Conservation (phyloP, 2,888 invertebrate genomes). For the Mythimna albipuncta region DNA sequence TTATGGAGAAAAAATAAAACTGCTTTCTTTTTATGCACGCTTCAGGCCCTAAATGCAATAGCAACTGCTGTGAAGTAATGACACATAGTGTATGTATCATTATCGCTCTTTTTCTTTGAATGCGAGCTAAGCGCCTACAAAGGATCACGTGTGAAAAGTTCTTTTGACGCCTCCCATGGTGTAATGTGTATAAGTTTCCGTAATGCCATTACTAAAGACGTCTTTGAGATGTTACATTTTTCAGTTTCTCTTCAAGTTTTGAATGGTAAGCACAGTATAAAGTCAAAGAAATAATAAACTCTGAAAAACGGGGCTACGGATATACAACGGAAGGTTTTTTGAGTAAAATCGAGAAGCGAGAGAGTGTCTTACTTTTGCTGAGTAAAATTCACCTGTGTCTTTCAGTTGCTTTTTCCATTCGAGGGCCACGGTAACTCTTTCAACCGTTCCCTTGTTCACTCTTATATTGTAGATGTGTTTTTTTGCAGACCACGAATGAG, state of each 20-base stretch:
- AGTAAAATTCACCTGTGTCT: too few relatives aligned
- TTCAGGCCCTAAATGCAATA: slow-evolving; percentile 3
- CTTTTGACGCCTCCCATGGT: slow-evolving; percentile 26
- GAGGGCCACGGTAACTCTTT: too few relatives aligned
- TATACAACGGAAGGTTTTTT: neutral
- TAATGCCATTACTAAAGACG: neutral
- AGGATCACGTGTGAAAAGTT: slow-evolving; percentile 23
- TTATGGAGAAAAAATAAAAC: neutral
- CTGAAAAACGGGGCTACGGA: neutral
- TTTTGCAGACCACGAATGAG: too few relatives aligned
- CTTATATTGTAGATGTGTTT: too few relatives aligned
- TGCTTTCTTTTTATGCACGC: neutral
- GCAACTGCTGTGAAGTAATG: slow-evolving; percentile 16
- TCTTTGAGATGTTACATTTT: neutral
- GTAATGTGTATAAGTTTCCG: neutral
- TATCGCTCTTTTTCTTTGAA: slow-evolving; percentile 37
- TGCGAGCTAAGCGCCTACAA: slow-evolving; percentile 15
- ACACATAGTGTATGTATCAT: slow-evolving; percentile 36
- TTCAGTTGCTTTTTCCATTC: too few relatives aligned
- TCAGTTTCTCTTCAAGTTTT: neutral
- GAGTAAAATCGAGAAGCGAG: too few relatives aligned
- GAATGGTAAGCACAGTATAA: neutral
- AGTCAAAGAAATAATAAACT: neutral
- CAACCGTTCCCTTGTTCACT: too few relatives aligned
- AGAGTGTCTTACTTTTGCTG: too few relatives aligned